Evolutionary conservation across 2,797 vertebrate species (phyloP).

Genomic region (Capromys pilorides): DNA sequence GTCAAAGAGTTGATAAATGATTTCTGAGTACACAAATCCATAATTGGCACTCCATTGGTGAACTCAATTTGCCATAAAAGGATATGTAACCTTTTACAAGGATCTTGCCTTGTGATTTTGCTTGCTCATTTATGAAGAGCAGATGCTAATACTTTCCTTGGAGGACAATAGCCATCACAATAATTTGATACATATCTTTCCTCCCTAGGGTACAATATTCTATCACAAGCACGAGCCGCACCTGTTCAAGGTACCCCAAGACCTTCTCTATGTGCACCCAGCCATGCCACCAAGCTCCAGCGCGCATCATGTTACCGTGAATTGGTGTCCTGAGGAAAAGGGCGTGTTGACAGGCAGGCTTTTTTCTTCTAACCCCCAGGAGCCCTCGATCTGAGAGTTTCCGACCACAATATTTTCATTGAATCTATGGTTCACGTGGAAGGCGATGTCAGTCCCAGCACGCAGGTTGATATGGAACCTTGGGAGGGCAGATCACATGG

Average conservation of each 20-base stretch:
- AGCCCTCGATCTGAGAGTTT: constrained; percentile 69
- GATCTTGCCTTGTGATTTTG: neutral
- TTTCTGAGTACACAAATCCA: neutral
- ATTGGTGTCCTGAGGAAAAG: constrained; percentile 70
- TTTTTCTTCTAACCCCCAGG: constrained; percentile 80
- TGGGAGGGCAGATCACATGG: neutral
- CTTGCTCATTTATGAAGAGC: neutral
- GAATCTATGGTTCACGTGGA: constrained; percentile 82
- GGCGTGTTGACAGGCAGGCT: constrained; percentile 62
- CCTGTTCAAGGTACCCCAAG: neutral
- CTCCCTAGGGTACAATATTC: neutral
- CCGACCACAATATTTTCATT: constrained; percentile 74
- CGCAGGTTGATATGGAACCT: constrained; percentile 83
- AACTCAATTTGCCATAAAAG: neutral
- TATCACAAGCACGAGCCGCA: neutral
- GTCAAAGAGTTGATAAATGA: neutral
- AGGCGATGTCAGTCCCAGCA: constrained; percentile 62
- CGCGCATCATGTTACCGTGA: constrained; percentile 37
- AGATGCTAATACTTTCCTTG: neutral
- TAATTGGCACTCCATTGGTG: neutral
- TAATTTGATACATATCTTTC: neutral
- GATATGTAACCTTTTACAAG: neutral
- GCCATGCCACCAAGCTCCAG: accelerated
- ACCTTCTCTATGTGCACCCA: too few relatives aligned
- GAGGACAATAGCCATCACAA: neutral